Conservation (phyloP, 2,113 vertebrate species). For the Ammodytes dubius region DNA sequence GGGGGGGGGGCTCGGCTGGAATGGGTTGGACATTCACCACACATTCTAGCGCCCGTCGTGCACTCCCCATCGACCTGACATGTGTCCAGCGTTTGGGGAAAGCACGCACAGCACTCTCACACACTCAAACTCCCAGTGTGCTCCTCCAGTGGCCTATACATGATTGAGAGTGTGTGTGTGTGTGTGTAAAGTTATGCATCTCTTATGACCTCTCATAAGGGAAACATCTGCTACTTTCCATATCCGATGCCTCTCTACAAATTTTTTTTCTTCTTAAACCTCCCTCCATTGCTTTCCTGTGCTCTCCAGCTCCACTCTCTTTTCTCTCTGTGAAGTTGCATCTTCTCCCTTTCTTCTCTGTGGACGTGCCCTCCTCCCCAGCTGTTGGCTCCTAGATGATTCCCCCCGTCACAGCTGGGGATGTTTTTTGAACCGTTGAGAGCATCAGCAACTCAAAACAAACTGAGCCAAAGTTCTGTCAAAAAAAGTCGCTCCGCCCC, state of each 20-base stretch:
- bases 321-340: conserved; percentile 36
- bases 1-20: conserved; percentile 38
- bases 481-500: conserved; percentile 47
- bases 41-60: conserved; percentile 62
- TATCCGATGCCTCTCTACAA: conserved; percentile 8
- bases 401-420: conserved; percentile 47
- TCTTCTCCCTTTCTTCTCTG: conserved; percentile 11
- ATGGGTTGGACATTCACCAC: conserved; percentile 60
- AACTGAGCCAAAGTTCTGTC: conserved; percentile 30
- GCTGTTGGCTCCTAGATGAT: conserved; percentile 40
- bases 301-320: background rate
- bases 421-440: conserved; percentile 56
- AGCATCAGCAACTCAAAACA: conserved; percentile 37
- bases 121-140: background rate
- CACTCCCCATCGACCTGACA: conserved; percentile 67
- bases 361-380: conserved; percentile 10
- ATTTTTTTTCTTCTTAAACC: conserved; percentile 39
- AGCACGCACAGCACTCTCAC: conserved; percentile 21
- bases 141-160: conserved; percentile 11
- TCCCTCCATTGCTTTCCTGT: conserved; percentile 10
- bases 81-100: conserved; percentile 33
- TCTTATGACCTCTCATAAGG: conserved; percentile 57
- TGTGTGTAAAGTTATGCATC: conserved; percentile 35
- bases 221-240: conserved; percentile 71
- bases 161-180: background rate